Evolutionary conservation across 2,113 vertebrate species (phyloP).

Genomic region (Ailuropoda melanoleuca): DNA sequence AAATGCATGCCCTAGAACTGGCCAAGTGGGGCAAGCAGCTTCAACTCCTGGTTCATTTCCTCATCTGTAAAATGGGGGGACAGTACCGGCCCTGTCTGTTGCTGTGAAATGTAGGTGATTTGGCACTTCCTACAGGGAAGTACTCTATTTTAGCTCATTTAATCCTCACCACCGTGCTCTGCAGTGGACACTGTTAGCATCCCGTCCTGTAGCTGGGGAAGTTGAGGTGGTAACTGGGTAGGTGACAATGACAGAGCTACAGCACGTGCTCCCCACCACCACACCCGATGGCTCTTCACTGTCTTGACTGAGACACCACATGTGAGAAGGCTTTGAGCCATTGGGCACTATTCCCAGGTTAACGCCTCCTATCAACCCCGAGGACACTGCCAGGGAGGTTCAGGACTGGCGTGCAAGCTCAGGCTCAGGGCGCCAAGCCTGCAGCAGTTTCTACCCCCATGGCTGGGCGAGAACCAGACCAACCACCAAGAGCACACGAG

Average conservation of each 20-base stretch:
- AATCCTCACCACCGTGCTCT: not conserved
- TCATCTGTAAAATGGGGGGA: not conserved
- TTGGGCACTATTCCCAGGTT: not conserved
- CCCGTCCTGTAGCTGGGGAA: not conserved
- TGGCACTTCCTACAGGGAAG: not conserved
- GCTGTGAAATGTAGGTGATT: not conserved
- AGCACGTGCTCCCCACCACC: not conserved
- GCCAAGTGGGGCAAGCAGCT: not conserved
- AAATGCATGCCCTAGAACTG: not conserved
- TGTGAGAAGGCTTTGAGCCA: not conserved
- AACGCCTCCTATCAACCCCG: not conserved
- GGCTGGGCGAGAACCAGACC: not conserved
- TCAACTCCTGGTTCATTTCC: not conserved
- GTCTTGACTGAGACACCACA: not conserved
- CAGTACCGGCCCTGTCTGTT: not conserved
- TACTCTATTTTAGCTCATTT: not conserved
- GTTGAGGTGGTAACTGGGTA: not conserved
- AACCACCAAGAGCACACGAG: not conserved
- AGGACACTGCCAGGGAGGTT: not conserved
- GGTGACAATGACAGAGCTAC: not conserved
- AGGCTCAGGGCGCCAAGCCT: not conserved
- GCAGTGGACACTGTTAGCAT: not conserved
- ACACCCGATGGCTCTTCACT: not conserved
- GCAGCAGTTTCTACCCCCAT: not conserved
- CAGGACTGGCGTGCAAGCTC: not conserved